Percentiles rank a stretch among this genome's conserved stretches.
phyloP scores from a whole-genome alignment of 2,888 invertebrate genomes.

The Selenia dentaria region DNA sequence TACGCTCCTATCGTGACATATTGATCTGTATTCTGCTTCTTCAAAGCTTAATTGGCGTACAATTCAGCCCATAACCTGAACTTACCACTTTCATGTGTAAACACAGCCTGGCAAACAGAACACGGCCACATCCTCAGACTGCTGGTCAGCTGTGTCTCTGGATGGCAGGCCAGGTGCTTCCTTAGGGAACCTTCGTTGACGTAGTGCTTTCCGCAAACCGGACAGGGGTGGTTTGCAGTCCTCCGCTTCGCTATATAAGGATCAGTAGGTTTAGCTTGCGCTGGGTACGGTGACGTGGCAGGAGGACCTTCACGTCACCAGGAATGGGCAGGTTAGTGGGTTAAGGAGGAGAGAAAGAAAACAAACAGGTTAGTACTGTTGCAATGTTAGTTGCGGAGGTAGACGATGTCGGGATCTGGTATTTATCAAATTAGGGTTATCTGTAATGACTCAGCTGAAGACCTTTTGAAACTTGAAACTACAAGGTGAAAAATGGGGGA shows the following conservation, averaged over 20 bases:
- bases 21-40: no score
- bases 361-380: slow-evolving; percentile 68
- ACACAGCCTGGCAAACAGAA: slow-evolving; percentile 97
- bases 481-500: no score
- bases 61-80: no score
- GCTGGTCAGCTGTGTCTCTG: slow-evolving; percentile 94
- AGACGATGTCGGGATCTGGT: slow-evolving; percentile 40
- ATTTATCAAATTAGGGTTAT: no score
- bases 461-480: no score
- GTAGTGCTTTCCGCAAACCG: slow-evolving; percentile 97
- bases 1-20: no score
- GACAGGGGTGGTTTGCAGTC: slow-evolving; percentile 97
- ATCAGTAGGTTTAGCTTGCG: slow-evolving; percentile 86
- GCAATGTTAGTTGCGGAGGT: slow-evolving; percentile 51
- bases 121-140: slow-evolving; percentile 98
- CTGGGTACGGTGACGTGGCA: slow-evolving; percentile 86
- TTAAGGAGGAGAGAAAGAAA: slow-evolving; percentile 56
- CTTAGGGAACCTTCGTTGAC: slow-evolving; percentile 96
- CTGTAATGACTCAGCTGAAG: no score
- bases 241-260: slow-evolving; percentile 96
- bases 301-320: slow-evolving; percentile 85
- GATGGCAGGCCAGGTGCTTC: slow-evolving; percentile 97
- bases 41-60: no score
- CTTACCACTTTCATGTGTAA: slow-evolving; percentile 96
- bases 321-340: slow-evolving; percentile 77